phyloP scores from a whole-genome alignment of 2,113 vertebrate genomes.

The Nothoprocta pentlandii region DNA sequence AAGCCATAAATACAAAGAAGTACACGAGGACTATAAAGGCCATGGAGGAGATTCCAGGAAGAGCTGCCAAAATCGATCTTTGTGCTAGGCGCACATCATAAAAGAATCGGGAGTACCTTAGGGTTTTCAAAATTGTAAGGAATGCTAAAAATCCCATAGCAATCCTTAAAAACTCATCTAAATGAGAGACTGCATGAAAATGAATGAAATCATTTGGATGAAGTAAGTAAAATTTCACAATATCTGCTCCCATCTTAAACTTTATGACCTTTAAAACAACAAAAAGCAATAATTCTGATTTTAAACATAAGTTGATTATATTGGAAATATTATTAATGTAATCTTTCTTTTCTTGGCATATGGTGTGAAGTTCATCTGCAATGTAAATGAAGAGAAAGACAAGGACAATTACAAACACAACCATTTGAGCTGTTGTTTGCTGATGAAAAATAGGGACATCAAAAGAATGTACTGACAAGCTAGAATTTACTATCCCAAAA shows the following conservation, averaged over 20 bases:
- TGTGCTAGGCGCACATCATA: constrained; percentile 66
- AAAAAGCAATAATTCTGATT: constrained; percentile 20
- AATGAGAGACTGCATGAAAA: constrained; percentile 66
- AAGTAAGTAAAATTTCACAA: constrained; percentile 4
- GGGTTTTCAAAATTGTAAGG: constrained; percentile 69
- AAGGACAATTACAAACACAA: constrained; percentile 5
- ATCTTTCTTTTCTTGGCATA: constrained; percentile 15
- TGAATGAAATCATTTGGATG: constrained; percentile 51
- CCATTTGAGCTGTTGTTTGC: neutral
- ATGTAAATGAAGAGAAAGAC: constrained; percentile 51
- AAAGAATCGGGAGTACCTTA: constrained; percentile 58
- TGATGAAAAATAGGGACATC: constrained; percentile 39
- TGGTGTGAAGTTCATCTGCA: neutral
- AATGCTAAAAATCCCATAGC: constrained; percentile 68
- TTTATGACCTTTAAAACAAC: constrained; percentile 36
- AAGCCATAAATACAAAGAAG: constrained; percentile 57
- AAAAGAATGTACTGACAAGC: constrained; percentile 60
- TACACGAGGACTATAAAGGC: constrained; percentile 44
- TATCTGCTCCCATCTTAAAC: constrained; percentile 36
- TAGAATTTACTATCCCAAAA: constrained; percentile 60
- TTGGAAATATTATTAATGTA: constrained; percentile 45
- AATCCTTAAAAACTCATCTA: constrained; percentile 56
- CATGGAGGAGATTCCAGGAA: constrained; percentile 64
- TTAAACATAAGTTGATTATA: constrained; percentile 51
- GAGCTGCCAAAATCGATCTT: constrained; percentile 26